A percentile compares a stretch with the other conserved stretches of the same genome.
These are phyloP conservation scores for Pandemis corylana DNA, from an alignment of 2,888 invertebrate genomes.

Conservation along the genomic window DNA sequence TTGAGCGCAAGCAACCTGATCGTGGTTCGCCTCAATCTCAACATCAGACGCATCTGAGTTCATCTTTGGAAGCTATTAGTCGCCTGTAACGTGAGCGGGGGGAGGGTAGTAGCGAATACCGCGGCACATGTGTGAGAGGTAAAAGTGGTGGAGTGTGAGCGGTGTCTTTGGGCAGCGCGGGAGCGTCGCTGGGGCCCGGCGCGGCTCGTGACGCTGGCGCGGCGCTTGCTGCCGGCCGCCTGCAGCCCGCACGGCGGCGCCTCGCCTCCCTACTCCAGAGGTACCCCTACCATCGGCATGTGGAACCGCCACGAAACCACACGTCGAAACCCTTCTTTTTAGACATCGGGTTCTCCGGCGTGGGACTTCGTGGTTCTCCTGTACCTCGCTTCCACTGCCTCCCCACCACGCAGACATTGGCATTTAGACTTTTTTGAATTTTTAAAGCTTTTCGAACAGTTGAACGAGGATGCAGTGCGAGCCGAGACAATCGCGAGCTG, in stretches of 20 bases:
- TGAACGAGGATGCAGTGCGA: constrained; percentile 37
- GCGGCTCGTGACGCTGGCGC: constrained; percentile 81
- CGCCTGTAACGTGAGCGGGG: constrained; percentile 32
- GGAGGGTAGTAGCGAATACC: constrained; percentile 54
- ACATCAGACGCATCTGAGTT: constrained; percentile 28
- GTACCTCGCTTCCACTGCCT: constrained; percentile 15
- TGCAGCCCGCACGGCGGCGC: constrained; percentile 89
- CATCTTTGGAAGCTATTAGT: constrained; percentile 37
- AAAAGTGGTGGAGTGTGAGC: constrained; percentile 69
- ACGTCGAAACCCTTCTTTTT: not conserved
- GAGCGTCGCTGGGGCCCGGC: constrained; percentile 71
- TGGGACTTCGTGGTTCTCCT: not conserved
- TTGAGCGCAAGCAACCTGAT: constrained; percentile 31
- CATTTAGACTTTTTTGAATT: constrained; percentile 1
- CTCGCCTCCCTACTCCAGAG: constrained; percentile 89
- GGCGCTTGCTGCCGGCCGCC: constrained; percentile 88
- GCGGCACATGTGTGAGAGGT: constrained; percentile 64
- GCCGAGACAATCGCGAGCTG: constrained; percentile 12
- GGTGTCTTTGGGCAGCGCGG: constrained; percentile 79
- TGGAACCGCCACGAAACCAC: not conserved
- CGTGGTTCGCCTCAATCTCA: constrained; percentile 28
- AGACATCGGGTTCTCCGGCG: not conserved
- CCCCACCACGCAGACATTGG: constrained; percentile 2
- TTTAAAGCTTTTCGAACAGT: constrained; percentile 4
- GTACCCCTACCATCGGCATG: constrained; percentile 70